phyloP scores from a whole-genome alignment of 2,888 invertebrate species.

The Stegophylla sp. region DNA sequence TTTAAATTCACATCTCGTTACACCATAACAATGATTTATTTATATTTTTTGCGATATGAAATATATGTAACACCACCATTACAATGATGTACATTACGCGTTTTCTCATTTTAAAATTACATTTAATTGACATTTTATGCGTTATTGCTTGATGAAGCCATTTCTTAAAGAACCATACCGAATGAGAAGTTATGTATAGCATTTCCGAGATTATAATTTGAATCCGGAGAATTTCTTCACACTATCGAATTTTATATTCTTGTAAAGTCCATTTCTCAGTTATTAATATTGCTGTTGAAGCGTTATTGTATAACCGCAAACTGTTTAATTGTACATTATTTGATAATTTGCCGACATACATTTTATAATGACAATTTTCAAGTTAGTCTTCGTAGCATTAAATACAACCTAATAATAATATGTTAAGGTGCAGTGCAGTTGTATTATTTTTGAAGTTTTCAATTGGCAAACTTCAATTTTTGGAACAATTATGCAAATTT shows the following conservation, averaged over 20 bases:
- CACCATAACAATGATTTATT: too few relatives aligned
- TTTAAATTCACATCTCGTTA: background rate
- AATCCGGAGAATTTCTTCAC: background rate
- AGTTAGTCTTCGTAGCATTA: too few relatives aligned
- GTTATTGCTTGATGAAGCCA: background rate
- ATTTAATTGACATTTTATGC: background rate
- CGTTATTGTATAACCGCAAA: too few relatives aligned
- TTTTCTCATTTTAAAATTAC: too few relatives aligned
- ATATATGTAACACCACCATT: too few relatives aligned
- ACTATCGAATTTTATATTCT: background rate
- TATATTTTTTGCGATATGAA: too few relatives aligned
- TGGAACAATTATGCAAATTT: conserved; percentile 8
- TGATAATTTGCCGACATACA: too few relatives aligned
- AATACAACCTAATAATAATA: too few relatives aligned
- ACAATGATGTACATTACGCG: background rate
- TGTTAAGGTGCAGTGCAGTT: too few relatives aligned
- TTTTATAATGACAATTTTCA: too few relatives aligned
- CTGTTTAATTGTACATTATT: too few relatives aligned
- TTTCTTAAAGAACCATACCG: background rate
- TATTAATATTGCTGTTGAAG: too few relatives aligned
- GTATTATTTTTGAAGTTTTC: conserved; percentile 8
- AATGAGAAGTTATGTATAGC: background rate
- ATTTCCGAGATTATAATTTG: background rate
- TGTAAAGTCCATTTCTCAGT: background rate
- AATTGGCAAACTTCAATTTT: background rate